Conservation (phyloP, 2,888 invertebrate genomes). For the Ditula angustiorana region DNA sequence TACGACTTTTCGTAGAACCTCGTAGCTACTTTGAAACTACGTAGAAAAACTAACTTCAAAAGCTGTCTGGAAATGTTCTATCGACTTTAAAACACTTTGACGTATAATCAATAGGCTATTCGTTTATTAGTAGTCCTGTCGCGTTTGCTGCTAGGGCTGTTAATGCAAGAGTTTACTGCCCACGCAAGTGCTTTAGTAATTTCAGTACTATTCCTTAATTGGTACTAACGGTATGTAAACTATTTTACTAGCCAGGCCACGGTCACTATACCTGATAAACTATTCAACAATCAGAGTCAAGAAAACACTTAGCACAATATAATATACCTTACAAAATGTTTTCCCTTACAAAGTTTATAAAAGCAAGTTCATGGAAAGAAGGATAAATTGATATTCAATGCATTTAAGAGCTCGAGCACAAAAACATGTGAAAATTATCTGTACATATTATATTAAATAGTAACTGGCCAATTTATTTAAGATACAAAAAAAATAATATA, state of each 20-base stretch:
- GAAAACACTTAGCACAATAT: neutral
- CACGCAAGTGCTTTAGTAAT: slow-evolving; percentile 10
- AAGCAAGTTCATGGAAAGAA: too few species aligned
- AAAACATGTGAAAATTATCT: too few species aligned
- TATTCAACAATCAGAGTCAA: neutral
- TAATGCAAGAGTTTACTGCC: slow-evolving; percentile 1
- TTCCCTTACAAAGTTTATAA: neutral
- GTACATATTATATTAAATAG: too few species aligned
- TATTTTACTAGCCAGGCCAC: slow-evolving; percentile 10
- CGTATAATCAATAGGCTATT: slow-evolving; percentile 6
- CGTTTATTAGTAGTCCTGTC: neutral
- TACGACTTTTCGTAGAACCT: slow-evolving; percentile 26
- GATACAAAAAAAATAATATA: too few species aligned
- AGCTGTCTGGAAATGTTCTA: neutral
- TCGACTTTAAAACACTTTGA: slow-evolving; percentile 5
- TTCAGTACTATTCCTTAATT: slow-evolving; percentile 23
- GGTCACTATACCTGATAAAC: neutral
- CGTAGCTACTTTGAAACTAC: slow-evolving; percentile 2
- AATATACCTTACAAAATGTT: neutral
- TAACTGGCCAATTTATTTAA: too few species aligned
- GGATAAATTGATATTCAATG: too few species aligned
- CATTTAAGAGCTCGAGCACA: too few species aligned
- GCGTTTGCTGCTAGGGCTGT: neutral
- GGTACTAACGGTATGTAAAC: slow-evolving; percentile 16
- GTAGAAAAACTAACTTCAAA: slow-evolving; percentile 13